Base-by-base conservation (phyloP, 2,888 invertebrate species). In the Spilosoma lubricipeda region DNA sequence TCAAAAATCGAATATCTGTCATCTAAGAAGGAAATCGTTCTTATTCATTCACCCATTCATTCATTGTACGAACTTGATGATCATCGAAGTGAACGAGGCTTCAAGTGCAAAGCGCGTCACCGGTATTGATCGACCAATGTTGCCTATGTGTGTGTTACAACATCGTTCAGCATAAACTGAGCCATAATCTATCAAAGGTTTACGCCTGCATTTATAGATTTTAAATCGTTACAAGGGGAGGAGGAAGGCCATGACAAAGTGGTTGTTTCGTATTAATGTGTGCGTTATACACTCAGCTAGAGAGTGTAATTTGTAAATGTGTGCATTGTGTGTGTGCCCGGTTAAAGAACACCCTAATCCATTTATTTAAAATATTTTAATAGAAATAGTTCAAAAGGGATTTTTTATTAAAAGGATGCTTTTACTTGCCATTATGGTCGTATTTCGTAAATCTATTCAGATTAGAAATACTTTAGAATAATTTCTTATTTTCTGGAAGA, bases 41-140 rank as follows among this genome's bases (percentile, higher is more conserved):
- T 72, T 81, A 66, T 77, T 67, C 77, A 76, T 81, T 82, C 77
- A 71, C 39, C 67, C 72, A 66, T 72, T 75, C 68, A 76, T 76
- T 78, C 76, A 65, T 65, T 59, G 67, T 73, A 69, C 69, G 20
- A 36, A 64, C 63, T 64, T 75, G 73, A 77, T 67, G 74, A 74
- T 72, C 78, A 73, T 70, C 70, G 72, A 83, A 84, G 76, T 80
- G 83, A 82, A 82, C 80, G 82, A 77, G 78, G 71, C 74, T 81
- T 80, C 73, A 71, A 82, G 78, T 81, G 81, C 84, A 82, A 76
- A 71, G 74, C 68, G 72, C 79, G 78, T 83, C 80, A 77, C 84
- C 39, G 65, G 82, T 87, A 86, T 86, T 86, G 87, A 87, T 87
- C 87, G 85, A 64, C 77, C 74, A 39, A 65, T 11, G 67, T 9